Percentiles rank a stretch among this genome's conserved stretches.
Evolutionary conservation across 2,888 invertebrate genomes (phyloP).

Genomic region (Zaprionus bogoriensis): DNA sequence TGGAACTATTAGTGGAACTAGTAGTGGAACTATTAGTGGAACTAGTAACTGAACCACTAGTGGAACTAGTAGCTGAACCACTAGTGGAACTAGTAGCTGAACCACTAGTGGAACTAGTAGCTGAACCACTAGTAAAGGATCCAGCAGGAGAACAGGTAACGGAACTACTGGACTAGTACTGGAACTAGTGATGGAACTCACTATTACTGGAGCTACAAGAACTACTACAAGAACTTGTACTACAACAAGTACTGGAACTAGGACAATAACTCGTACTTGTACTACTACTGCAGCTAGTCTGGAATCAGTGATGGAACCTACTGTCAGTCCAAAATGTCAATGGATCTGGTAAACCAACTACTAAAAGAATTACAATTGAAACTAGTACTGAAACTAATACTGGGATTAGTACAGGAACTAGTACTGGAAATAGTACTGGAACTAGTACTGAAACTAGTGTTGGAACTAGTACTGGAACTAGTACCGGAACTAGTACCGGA

Average conservation of each 20-base stretch:
- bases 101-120: conserved; percentile 3
- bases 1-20: background rate
- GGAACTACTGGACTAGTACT: background rate
- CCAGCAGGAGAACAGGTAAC: background rate
- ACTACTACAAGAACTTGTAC: background rate
- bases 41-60: no score
- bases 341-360: background rate
- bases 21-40: background rate
- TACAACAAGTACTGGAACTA: no score
- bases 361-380: background rate
- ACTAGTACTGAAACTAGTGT: background rate
- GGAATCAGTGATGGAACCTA: background rate
- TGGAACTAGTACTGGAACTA: background rate
- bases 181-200: background rate
- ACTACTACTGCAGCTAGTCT: background rate
- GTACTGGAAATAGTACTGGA: background rate
- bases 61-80: no score
- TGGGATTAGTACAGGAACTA: background rate
- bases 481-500: background rate
- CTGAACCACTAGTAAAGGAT: background rate
- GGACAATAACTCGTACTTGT: no score
- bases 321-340: no score
- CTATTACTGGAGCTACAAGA: background rate
- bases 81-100: background rate
- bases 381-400: background rate